Percentiles rank a stretch among this genome's conserved stretches.
phyloP scores from a whole-genome alignment of 2,797 vertebrate genomes.

The Hafferia zeledoni region DNA sequence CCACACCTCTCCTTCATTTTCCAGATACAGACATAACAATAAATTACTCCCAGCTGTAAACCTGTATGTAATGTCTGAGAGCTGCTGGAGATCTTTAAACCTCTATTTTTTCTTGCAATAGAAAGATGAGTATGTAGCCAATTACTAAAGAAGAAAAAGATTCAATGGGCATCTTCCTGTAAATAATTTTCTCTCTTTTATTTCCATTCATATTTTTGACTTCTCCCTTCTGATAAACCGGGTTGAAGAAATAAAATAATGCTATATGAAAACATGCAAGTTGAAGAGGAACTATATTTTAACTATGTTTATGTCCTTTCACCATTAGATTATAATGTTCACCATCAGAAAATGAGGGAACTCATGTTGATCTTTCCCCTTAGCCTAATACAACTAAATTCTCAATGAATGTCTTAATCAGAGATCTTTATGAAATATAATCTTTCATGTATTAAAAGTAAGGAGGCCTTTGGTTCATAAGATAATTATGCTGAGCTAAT shows the following conservation, averaged over 20 bases:
- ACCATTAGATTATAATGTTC: not conserved
- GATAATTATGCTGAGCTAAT: constrained; percentile 48
- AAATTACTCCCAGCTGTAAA: not conserved
- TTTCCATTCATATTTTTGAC: constrained; percentile 55
- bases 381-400: not conserved
- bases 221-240: constrained; percentile 17
- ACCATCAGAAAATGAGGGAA: not conserved
- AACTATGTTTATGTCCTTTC: not conserved
- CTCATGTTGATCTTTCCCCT: not conserved
- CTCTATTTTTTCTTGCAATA: not conserved
- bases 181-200: constrained; percentile 49
- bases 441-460: constrained; percentile 22
- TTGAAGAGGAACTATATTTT: not conserved
- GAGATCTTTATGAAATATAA: constrained; percentile 35
- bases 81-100: not conserved
- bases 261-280: not conserved
- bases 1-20: not conserved
- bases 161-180: not conserved
- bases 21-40: not conserved
- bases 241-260: constrained; percentile 37
- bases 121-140: not conserved
- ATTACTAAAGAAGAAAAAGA: not conserved
- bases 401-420: constrained; percentile 37
- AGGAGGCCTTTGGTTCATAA: constrained; percentile 26
- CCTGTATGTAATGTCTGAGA: not conserved